Conservation (phyloP, 2,113 vertebrate species). For the Morphnarchus princeps region DNA sequence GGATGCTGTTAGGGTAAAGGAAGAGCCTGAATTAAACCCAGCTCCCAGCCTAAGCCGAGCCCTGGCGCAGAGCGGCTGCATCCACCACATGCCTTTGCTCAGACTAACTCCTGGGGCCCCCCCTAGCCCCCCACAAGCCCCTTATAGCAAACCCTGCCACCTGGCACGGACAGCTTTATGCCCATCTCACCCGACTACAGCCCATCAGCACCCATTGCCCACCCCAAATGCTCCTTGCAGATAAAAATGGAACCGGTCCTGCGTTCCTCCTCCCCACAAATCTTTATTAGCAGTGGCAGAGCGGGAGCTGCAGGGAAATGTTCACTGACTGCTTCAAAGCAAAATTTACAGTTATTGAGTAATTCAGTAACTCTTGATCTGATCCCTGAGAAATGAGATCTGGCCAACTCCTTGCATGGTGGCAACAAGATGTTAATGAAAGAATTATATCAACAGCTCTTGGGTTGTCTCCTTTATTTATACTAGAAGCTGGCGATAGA, state of each 20-base stretch:
- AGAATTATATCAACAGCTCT: slow-evolving; percentile 30
- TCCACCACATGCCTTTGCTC: background rate
- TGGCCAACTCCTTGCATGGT: background rate
- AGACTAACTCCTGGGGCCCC: background rate
- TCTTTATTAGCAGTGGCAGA: background rate
- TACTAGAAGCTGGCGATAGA: background rate
- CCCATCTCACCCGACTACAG: background rate
- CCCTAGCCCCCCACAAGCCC: accelerated
- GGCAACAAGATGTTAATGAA: background rate
- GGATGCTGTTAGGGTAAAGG: background rate
- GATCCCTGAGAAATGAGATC: background rate
- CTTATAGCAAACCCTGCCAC: background rate
- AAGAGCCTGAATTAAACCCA: background rate
- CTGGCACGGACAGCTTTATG: background rate
- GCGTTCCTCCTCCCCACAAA: background rate
- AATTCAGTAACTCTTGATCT: slow-evolving; percentile 24
- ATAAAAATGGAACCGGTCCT: background rate
- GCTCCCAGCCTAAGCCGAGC: background rate
- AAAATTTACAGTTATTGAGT: background rate
- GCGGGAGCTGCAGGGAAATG: background rate
- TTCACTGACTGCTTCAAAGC: background rate
- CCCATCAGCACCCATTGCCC: background rate
- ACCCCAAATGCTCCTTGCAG: background rate
- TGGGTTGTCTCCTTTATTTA: slow-evolving; percentile 14
- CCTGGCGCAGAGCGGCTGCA: background rate